phyloP scores from a whole-genome alignment of 2,888 invertebrate genomes.

The Invenusta paracnida region DNA sequence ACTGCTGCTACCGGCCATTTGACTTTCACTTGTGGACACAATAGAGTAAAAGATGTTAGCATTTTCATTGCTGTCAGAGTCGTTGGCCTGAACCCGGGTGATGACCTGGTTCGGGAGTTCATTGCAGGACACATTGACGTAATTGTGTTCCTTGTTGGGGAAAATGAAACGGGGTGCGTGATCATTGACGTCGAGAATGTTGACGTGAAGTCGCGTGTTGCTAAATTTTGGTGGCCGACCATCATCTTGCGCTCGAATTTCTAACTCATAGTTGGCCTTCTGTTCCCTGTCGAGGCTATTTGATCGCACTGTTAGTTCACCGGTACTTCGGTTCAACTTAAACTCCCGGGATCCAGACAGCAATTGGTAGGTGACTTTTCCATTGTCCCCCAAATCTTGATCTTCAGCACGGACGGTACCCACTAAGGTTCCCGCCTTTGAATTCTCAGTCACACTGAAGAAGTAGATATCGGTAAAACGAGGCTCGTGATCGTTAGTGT shows the following conservation, averaged over 20 bases:
- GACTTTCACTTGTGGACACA: neutral
- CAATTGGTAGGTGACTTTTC: neutral
- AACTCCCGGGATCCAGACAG: constrained; percentile 2
- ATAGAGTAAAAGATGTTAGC: constrained; percentile 59
- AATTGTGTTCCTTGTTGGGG: constrained; percentile 14
- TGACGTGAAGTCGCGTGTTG: constrained; percentile 62
- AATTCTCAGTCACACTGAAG: constrained; percentile 16
- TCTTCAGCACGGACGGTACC: constrained; percentile 27
- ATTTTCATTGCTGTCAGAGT: constrained; percentile 76
- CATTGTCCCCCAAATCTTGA: constrained; percentile 17
- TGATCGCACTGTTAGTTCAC: constrained; percentile 16
- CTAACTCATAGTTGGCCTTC: neutral
- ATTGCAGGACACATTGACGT: constrained; percentile 35
- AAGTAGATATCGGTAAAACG: neutral
- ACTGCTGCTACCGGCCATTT: neutral
- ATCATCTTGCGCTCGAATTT: constrained; percentile 12
- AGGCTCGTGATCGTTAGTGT: constrained; percentile 36
- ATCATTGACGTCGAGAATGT: constrained; percentile 74
- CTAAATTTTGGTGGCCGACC: constrained; percentile 7
- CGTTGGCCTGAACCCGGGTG: constrained; percentile 76
- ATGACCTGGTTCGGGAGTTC: constrained; percentile 55
- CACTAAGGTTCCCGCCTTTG: neutral
- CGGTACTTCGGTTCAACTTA: neutral
- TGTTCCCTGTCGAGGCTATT: constrained; percentile 27
- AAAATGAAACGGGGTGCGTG: constrained; percentile 74